Evolutionary conservation across 2,113 vertebrate genomes (phyloP).

Genomic region (Pantherophis guttatus): DNA sequence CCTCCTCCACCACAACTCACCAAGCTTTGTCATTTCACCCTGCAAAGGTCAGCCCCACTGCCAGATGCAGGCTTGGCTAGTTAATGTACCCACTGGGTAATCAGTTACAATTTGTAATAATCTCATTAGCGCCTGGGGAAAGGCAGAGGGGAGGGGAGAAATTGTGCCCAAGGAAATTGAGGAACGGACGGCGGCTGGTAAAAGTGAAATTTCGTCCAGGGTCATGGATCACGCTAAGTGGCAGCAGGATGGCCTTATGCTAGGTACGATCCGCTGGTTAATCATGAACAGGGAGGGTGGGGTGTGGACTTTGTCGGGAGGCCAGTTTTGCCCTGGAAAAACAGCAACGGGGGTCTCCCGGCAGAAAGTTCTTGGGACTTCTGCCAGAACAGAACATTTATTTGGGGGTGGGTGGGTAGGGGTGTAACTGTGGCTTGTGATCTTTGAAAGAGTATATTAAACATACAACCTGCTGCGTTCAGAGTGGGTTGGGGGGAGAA

Average conservation of each 20-base stretch:
- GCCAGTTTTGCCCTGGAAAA: background rate
- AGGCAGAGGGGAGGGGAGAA: background rate
- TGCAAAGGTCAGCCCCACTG: constrained; percentile 52
- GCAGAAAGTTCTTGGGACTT: background rate
- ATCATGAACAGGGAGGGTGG: background rate
- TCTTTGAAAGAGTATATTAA: background rate
- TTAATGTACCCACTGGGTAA: constrained; percentile 48
- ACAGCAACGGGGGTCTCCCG: background rate
- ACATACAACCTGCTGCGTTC: background rate
- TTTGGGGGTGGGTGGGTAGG: background rate
- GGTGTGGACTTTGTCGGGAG: background rate
- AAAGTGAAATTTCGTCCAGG: constrained; percentile 26
- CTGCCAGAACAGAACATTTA: background rate
- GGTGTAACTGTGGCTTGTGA: fast-evolving
- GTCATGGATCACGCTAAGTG: constrained; percentile 56
- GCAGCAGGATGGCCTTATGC: constrained; percentile 17
- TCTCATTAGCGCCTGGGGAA: constrained; percentile 61
- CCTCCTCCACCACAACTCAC: background rate
- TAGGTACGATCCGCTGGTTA: background rate
- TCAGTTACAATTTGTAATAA: constrained; percentile 44
- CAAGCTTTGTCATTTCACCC: background rate
- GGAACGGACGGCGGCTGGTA: background rate
- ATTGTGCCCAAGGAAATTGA: constrained; percentile 27
- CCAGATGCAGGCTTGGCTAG: constrained; percentile 46
- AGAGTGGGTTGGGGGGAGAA: background rate